These are phyloP conservation scores for Gavia stellata DNA, from an alignment of 2,113 vertebrate genomes.

Conservation along the genomic window DNA sequence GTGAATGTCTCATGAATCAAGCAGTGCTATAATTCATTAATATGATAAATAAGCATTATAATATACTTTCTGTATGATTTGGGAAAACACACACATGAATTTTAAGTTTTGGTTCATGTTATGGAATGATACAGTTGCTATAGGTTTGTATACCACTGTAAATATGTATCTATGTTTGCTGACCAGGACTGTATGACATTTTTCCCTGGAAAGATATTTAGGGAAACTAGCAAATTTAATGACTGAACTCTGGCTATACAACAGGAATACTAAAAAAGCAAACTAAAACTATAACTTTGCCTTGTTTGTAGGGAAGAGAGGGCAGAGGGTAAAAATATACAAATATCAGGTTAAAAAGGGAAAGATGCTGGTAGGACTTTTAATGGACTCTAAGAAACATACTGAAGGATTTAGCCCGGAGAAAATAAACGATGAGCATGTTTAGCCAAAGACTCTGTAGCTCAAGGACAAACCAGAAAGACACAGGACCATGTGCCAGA, in stretches of 20 bases:
- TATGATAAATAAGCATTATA: background rate
- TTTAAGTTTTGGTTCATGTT: background rate
- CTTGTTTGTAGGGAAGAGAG: background rate
- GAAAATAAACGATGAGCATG: background rate
- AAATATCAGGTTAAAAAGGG: background rate
- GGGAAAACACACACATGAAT: background rate
- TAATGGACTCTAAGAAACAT: background rate
- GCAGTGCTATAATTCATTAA: background rate
- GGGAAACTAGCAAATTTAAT: background rate
- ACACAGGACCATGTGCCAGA: background rate
- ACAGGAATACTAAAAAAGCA: background rate
- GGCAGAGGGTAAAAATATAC: background rate
- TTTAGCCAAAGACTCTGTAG: background rate
- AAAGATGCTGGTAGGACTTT: background rate
- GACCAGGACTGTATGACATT: background rate
- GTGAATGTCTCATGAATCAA: background rate
- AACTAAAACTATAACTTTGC: background rate
- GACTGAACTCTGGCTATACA: background rate
- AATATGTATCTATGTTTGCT: background rate
- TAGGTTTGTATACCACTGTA: background rate
- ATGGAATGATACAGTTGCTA: background rate
- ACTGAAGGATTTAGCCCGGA: background rate
- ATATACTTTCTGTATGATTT: background rate
- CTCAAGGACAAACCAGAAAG: background rate
- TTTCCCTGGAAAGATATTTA: background rate